Evolutionary conservation across 2,113 vertebrate genomes (phyloP).

Genomic region (Geococcyx californianus): DNA sequence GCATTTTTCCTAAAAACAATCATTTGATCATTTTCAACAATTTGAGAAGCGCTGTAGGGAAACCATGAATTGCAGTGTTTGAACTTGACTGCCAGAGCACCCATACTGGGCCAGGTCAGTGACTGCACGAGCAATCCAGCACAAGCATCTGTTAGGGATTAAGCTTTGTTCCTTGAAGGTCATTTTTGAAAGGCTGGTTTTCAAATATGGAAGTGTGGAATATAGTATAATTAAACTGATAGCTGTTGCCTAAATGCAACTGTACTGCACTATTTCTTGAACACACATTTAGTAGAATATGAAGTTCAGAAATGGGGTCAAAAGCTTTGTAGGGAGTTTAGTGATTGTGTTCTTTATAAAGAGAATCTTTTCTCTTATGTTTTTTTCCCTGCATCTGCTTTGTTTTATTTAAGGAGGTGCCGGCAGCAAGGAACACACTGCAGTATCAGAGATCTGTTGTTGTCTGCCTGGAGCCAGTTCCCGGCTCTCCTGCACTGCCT

Average conservation of each 20-base stretch:
- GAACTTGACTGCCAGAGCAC: neutral
- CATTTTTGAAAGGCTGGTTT: neutral
- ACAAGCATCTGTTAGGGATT: neutral
- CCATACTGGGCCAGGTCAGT: neutral
- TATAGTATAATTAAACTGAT: neutral
- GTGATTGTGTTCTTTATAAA: neutral
- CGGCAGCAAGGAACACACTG: neutral
- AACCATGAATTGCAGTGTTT: neutral
- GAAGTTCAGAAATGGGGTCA: neutral
- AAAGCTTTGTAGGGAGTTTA: neutral
- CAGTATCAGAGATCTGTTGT: neutral
- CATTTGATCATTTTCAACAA: neutral
- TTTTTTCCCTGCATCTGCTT: neutral
- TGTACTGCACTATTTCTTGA: neutral
- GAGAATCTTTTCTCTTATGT: neutral
- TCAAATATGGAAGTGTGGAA: neutral
- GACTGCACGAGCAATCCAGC: neutral
- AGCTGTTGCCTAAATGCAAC: neutral
- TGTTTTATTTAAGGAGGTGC: conserved; percentile 27
- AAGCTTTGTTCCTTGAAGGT: neutral
- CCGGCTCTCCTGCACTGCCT: neutral
- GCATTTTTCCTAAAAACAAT: neutral
- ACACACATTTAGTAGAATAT: neutral
- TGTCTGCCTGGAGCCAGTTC: conserved; percentile 5
- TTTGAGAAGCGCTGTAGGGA: neutral